A percentile compares a stretch with the other conserved stretches of the same genome.
phyloP scores from a whole-genome alignment of 1,140 invertebrate species.

The Euura lappo region DNA sequence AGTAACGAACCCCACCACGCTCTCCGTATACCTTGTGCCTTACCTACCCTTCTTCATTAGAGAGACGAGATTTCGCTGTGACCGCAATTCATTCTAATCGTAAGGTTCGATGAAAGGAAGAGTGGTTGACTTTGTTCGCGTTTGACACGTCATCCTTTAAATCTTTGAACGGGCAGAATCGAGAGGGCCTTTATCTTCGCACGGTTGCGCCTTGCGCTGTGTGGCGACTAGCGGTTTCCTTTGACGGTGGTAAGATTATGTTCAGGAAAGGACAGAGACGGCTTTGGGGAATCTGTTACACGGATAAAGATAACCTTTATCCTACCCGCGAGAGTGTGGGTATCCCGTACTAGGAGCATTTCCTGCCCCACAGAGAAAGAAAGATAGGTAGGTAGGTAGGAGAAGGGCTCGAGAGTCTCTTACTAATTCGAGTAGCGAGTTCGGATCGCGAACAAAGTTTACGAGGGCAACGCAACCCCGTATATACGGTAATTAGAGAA shows the following conservation, averaged over 20 bases:
- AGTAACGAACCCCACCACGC: conserved; percentile 49
- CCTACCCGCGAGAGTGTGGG: neutral
- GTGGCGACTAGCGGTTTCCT: neutral
- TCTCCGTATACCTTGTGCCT: neutral
- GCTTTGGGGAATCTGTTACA: neutral
- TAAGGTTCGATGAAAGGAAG: neutral
- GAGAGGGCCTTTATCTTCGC: neutral
- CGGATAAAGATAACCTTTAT: neutral
- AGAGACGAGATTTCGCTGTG: conserved; percentile 30
- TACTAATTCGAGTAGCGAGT: too few species aligned
- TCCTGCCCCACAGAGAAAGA: neutral
- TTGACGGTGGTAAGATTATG: neutral
- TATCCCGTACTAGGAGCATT: neutral
- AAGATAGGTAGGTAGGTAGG: too few species aligned
- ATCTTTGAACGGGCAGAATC: neutral
- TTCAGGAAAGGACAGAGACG: neutral
- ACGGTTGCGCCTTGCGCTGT: neutral
- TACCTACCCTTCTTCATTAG: conserved; percentile 28
- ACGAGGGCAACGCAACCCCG: too few species aligned
- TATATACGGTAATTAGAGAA: too few species aligned
- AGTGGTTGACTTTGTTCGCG: neutral
- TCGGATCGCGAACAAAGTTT: too few species aligned
- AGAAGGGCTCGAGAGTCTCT: too few species aligned
- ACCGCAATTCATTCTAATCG: neutral
- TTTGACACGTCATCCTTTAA: neutral